phyloP scores from a whole-genome alignment of 2,888 invertebrate genomes.

The Nymphalis c-album region DNA sequence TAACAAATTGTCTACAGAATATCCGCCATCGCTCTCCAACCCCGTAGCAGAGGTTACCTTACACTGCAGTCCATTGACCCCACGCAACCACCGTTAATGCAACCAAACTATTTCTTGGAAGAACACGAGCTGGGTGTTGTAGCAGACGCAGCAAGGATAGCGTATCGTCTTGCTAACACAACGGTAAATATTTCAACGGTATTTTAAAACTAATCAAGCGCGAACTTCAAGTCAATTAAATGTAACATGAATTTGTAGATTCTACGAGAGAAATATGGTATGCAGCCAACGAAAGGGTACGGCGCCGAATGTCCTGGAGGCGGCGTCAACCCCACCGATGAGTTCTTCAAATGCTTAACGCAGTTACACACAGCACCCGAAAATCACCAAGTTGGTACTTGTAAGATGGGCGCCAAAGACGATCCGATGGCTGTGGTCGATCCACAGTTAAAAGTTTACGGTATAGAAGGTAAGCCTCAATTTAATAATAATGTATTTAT shows the following conservation, averaged over 20 bases:
- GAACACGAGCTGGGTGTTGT: slow-evolving; percentile 84
- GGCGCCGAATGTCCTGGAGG: slow-evolving; percentile 74
- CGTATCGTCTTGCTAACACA: slow-evolving; percentile 81
- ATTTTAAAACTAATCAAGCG: background rate
- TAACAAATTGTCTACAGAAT: slow-evolving; percentile 56
- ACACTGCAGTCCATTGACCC: slow-evolving; percentile 86
- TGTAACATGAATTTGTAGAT: slow-evolving; percentile 50
- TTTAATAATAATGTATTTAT: background rate
- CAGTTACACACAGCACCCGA: slow-evolving; percentile 87
- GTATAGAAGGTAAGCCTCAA: slow-evolving; percentile 75
- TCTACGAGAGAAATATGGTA: slow-evolving; percentile 81
- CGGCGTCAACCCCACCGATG: slow-evolving; percentile 80
- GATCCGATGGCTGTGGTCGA: slow-evolving; percentile 90
- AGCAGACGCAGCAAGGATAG: slow-evolving; percentile 83
- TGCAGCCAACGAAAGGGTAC: slow-evolving; percentile 70
- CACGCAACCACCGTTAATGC: slow-evolving; percentile 85
- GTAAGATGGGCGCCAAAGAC: slow-evolving; percentile 88
- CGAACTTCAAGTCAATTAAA: background rate
- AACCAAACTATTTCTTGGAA: slow-evolving; percentile 88
- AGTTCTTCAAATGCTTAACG: slow-evolving; percentile 89
- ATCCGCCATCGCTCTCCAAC: slow-evolving; percentile 84
- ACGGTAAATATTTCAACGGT: slow-evolving; percentile 55
- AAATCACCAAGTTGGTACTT: slow-evolving; percentile 91
- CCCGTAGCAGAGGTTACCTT: slow-evolving; percentile 84
- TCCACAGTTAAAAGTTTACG: slow-evolving; percentile 83